phyloP scores from a whole-genome alignment of 2,113 vertebrate species.

The Orycteropus afer region DNA sequence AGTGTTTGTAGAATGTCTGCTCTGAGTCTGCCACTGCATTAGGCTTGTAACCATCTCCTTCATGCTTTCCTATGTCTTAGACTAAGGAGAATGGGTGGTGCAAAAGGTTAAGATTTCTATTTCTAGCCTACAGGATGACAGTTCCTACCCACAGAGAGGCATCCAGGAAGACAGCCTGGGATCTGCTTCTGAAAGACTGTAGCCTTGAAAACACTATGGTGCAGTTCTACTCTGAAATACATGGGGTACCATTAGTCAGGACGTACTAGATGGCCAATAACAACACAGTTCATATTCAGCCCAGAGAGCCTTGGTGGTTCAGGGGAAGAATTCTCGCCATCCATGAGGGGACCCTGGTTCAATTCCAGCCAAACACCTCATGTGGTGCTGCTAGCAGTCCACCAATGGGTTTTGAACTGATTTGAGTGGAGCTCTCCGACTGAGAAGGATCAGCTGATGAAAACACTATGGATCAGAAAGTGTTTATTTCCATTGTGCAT shows the following conservation, averaged over 20 bases:
- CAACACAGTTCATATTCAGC: neutral
- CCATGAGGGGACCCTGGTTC: neutral
- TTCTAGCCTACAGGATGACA: too few species aligned
- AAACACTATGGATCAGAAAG: neutral
- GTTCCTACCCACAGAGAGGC: too few species aligned
- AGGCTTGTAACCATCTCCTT: too few species aligned
- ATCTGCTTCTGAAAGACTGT: too few species aligned
- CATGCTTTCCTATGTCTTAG: too few species aligned
- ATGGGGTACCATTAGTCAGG: neutral
- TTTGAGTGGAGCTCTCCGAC: too few species aligned
- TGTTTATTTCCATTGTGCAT: neutral
- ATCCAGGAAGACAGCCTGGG: too few species aligned
- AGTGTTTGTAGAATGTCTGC: too few species aligned
- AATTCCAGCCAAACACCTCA: neutral
- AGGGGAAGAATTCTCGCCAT: neutral
- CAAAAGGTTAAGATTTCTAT: too few species aligned
- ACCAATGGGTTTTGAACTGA: neutral
- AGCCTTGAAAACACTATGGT: neutral
- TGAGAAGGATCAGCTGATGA: neutral
- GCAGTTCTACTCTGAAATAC: neutral
- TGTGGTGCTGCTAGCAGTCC: neutral
- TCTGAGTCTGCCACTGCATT: too few species aligned
- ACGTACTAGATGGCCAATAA: neutral
- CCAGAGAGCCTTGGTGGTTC: neutral
- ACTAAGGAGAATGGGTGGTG: too few species aligned